Evolutionary conservation across 2,797 vertebrate genomes (phyloP), one percentile per base, ranked within the genome.

Genomic region (Sebastes itinus): DNA sequence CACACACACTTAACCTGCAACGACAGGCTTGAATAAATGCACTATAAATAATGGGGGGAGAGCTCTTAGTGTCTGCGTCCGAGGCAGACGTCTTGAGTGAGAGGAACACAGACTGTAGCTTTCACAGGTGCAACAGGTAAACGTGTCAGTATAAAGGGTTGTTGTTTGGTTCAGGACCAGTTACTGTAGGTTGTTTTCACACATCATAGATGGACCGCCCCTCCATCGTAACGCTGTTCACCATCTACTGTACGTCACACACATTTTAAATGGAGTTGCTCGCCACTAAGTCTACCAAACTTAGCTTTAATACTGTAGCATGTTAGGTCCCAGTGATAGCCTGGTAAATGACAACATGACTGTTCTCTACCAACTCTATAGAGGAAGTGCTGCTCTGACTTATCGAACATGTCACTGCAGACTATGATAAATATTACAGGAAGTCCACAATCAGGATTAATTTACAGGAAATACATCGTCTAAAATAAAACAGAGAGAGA

Each of bases 51-150:
- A 71, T 55, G 75, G 9, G 63, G n/a, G n/a, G 35, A 77, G 80
- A 55, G 80, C 87, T 88, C 90, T 91, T 88, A 81, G 63, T 84
- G 78, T 86, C 81, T 83, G 70, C 6, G 4, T 81, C 61, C 4
- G n/a, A 74, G 22, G 69, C 72, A 66, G 42, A 69, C 23, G 55
- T 80, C 65, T 82, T 72, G 22, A 59, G 67, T 49, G 20, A 79
- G 58, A 75, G 16, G 18, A 72, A 35, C 32, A 54, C 25, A 27
- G 27, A 49, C 22, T 8, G 58, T 14, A 33, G 75, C 42, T 80
- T 65, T 70, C 42, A 76, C 76, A 86, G 80, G 73, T 83, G 72
- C 78, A 80, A 85, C 75, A 72, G 20, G 75, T 14, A 28, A 55
- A 25, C 54, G 38, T 11, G 22, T 52, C n/a, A 12, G 0, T 20